Evolutionary conservation across 1,140 invertebrate species (phyloP).

Genomic region (Lasioglossum albipes): DNA sequence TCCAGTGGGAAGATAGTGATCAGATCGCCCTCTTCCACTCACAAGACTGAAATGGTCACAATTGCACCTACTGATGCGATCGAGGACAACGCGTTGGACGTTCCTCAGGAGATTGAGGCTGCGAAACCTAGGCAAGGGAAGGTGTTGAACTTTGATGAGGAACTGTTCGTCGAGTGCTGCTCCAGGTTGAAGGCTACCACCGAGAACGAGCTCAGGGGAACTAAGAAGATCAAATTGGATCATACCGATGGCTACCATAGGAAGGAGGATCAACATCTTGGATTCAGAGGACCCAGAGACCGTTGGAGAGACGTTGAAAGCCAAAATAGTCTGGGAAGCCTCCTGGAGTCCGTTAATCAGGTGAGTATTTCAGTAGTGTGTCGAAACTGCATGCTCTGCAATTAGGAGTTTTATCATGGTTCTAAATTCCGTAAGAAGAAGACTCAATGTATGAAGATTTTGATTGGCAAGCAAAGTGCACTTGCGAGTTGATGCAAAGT

Average conservation of each 20-base stretch:
- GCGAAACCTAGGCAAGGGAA: conserved; percentile 72
- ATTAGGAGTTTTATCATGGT: background rate
- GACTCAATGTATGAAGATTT: background rate
- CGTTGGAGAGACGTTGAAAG: conserved; percentile 76
- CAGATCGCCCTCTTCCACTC: conserved; percentile 66
- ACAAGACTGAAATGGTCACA: conserved; percentile 69
- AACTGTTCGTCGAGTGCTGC: conserved; percentile 78
- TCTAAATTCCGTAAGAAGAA: background rate
- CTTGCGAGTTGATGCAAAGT: too few relatives aligned
- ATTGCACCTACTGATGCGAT: conserved; percentile 76
- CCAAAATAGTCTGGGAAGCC: conserved; percentile 76
- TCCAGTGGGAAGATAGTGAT: conserved; percentile 71
- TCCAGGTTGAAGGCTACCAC: conserved; percentile 77
- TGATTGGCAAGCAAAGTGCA: background rate
- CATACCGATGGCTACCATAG: conserved; percentile 70
- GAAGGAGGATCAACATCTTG: conserved; percentile 67
- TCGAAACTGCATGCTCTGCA: conserved; percentile 1
- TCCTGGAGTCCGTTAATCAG: conserved; percentile 78
- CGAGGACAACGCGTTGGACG: conserved; percentile 76
- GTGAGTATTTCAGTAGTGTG: conserved; percentile 60
- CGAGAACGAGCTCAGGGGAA: conserved; percentile 76
- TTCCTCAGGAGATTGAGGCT: conserved; percentile 63
- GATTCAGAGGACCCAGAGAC: conserved; percentile 66
- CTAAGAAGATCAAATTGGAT: conserved; percentile 78
- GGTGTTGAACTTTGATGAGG: conserved; percentile 77